Evolutionary conservation across 2,797 vertebrate species (phyloP), one percentile per base, ranked within the genome.

Genomic region (Borostomias antarcticus): DNA sequence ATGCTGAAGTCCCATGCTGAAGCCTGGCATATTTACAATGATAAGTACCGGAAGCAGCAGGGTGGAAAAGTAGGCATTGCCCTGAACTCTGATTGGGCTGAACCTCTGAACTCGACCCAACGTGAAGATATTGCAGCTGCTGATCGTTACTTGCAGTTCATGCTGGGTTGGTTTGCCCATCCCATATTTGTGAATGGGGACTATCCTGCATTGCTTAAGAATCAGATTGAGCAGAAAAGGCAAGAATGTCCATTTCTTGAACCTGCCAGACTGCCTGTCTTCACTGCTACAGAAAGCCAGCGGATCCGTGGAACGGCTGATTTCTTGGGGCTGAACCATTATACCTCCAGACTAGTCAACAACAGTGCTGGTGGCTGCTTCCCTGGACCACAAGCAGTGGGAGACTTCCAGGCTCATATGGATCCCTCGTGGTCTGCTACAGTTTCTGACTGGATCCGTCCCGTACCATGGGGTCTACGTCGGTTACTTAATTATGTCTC

Each of bases 91-190:
- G 93, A 98, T 64, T 99, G 96, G 97, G 95, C 92, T 15, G 94
- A 96, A 47, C 96, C 96, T 8, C 68, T 54, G 32, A 75, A 87
- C 53, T 62, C 89, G 2, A 19, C 74, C 62, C 92, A 19, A 47
- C 45, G 74, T 0, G 87, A 93, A 77, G 95, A 97, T 0, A 2
- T 94, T 26, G 81, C 33, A 29, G 95, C 96, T 40, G 89, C 95
- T 1, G 92, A 96, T 61, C 94, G 92, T 51, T 96, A 94, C 85
- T 66, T 99, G 65, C 91, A 95, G 66, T 96, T 96, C 81, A 98
- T 95, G 94, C 84, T 99, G 45, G 97, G 96, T 70, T 97, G 95
- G 95, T 98, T 98, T 83, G 96, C 96, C 76, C 95, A 98, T 79
- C 96, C 96, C 11, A 74, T 98, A 76, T 96, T 97, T 84, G 91